A percentile compares a stretch with the other conserved stretches of the same genome.
phyloP scores from a whole-genome alignment of 2,888 invertebrate genomes.

The Trichopria drosophilae region DNA sequence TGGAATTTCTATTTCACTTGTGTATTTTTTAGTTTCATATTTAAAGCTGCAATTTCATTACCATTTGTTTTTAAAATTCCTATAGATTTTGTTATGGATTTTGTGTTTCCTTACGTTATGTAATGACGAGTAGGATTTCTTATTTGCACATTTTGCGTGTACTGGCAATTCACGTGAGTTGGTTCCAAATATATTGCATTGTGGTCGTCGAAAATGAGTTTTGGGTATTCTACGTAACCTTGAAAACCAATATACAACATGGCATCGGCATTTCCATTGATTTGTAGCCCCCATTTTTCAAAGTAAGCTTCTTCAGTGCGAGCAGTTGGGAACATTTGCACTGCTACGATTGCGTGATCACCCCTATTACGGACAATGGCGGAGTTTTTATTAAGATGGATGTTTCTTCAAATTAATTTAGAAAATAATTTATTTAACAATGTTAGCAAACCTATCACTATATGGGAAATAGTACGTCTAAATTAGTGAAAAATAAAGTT shows the following conservation, averaged over 20 bases:
- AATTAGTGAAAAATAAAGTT: no score
- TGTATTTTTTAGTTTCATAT: conserved; percentile 32
- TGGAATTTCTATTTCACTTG: conserved; percentile 31
- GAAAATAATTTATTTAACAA: no score
- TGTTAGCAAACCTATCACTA: no score
- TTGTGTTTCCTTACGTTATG: conserved; percentile 47
- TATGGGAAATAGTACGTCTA: no score
- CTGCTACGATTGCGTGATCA: conserved; percentile 53
- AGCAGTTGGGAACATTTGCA: conserved; percentile 51
- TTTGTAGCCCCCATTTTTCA: conserved; percentile 58
- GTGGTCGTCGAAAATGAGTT: conserved; percentile 47
- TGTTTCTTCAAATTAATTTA: no score
- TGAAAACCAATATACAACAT: conserved; percentile 53
- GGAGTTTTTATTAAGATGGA: no score
- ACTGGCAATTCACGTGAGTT: conserved; percentile 53
- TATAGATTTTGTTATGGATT: conserved; percentile 5
- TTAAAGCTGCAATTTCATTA: conserved; percentile 30
- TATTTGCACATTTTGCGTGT: conserved; percentile 46
- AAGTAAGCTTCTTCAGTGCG: conserved; percentile 47
- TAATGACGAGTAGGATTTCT: conserved; percentile 56
- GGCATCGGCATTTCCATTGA: conserved; percentile 55
- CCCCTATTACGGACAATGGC: conserved; percentile 4
- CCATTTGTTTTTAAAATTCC: neutral
- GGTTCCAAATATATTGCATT: conserved; percentile 52
- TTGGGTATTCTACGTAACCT: conserved; percentile 55